These are phyloP conservation scores for Myrmophylax atrothorax DNA, from an alignment of 2,113 vertebrate species.

Conservation along the genomic window DNA sequence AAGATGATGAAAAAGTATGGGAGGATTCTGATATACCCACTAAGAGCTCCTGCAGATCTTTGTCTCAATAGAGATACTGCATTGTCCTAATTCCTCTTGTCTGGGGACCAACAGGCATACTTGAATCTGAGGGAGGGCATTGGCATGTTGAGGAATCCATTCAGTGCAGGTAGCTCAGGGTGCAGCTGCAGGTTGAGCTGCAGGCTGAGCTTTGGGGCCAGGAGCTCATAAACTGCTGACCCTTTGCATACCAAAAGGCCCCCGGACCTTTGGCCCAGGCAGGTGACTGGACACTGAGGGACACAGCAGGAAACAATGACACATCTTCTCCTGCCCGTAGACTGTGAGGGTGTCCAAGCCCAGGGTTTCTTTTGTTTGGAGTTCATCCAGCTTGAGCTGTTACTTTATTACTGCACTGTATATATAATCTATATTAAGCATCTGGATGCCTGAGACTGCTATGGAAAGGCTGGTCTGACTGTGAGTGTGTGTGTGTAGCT, in stretches of 20 bases:
- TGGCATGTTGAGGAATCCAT: neutral
- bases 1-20: neutral
- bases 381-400: neutral
- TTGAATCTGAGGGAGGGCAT: neutral
- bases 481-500: neutral
- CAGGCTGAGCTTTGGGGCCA: neutral
- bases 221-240: neutral
- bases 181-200: neutral
- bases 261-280: neutral
- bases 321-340: neutral
- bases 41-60: neutral
- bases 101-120: neutral
- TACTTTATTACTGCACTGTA: accelerated
- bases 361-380: neutral
- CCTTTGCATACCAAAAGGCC: neutral
- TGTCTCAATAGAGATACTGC: neutral
- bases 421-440: neutral
- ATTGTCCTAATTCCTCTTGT: neutral
- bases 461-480: neutral
- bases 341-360: neutral
- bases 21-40: neutral
- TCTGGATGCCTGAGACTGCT: neutral
- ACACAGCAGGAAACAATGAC: neutral
- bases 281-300: neutral
- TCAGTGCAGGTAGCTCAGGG: accelerated